phyloP scores from a whole-genome alignment of 2,888 invertebrate species.

The Trileptium ribeirensis region DNA sequence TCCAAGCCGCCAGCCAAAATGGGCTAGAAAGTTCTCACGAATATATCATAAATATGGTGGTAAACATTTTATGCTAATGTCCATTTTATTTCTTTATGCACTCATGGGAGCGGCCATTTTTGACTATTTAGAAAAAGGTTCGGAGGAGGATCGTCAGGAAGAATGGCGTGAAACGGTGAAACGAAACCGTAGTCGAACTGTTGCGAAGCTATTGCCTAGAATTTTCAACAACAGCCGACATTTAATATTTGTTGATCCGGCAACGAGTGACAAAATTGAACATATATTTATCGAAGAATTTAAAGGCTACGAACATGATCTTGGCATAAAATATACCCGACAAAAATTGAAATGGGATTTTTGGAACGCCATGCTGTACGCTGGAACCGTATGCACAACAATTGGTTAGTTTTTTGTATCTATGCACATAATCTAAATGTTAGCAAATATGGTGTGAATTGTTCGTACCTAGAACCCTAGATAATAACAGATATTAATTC shows the following conservation, averaged over 20 bases:
- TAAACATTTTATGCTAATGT: constrained; percentile 23
- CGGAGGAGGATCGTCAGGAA: neutral
- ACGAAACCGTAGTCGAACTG: constrained; percentile 39
- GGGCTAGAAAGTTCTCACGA: neutral
- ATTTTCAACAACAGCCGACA: constrained; percentile 45
- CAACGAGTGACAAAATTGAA: constrained; percentile 37
- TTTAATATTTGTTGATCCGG: constrained; percentile 41
- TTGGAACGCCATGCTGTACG: constrained; percentile 48
- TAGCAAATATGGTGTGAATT: no score
- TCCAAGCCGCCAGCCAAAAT: neutral
- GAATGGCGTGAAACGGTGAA: neutral
- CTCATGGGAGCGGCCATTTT: constrained; percentile 25
- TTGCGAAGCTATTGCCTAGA: constrained; percentile 37
- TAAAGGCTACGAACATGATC: constrained; percentile 38
- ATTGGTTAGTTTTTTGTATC: constrained; percentile 45
- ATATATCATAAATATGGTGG: constrained; percentile 21
- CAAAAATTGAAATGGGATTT: constrained; percentile 47
- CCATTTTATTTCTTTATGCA: constrained; percentile 20
- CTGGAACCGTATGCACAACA: constrained; percentile 45
- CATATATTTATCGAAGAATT: constrained; percentile 30
- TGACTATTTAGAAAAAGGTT: neutral
- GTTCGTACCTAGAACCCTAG: no score
- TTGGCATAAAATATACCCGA: constrained; percentile 43
- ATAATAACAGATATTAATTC: no score
- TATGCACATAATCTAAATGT: no score